phyloP scores from a whole-genome alignment of 2,113 vertebrate genomes.

The Antechinus stuartii region DNA sequence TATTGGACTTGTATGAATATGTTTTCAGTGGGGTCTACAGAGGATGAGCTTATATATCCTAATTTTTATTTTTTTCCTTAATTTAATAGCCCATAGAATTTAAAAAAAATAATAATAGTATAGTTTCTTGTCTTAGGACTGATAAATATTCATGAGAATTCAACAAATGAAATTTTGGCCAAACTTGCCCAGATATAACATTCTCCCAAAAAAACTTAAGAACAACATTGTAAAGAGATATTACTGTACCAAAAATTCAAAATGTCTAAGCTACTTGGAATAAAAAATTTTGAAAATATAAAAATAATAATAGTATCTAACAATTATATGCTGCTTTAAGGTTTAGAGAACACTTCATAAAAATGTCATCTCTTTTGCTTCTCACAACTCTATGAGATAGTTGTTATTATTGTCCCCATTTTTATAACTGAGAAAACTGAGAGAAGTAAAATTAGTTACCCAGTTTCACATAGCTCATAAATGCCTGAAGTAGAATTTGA shows the following conservation, averaged over 20 bases:
- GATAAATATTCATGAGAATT: background rate
- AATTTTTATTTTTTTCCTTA: background rate
- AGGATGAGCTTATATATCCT: background rate
- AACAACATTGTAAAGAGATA: background rate
- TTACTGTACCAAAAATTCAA: background rate
- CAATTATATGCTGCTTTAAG: background rate
- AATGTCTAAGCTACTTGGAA: background rate
- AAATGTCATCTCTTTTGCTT: background rate
- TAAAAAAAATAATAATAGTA: background rate
- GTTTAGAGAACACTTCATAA: background rate
- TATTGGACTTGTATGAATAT: background rate
- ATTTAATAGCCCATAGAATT: background rate
- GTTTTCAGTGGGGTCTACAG: background rate
- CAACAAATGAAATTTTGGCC: background rate
- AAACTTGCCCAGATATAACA: background rate
- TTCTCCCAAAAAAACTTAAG: background rate
- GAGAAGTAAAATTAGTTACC: background rate
- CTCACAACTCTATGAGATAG: background rate
- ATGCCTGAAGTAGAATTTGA: background rate
- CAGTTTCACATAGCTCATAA: background rate
- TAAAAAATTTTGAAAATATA: background rate
- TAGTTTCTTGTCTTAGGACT: background rate
- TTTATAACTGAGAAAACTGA: background rate
- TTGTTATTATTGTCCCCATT: background rate
- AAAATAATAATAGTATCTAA: background rate